Conservation (phyloP, 2,888 invertebrate genomes). For the Dicycla oo region DNA sequence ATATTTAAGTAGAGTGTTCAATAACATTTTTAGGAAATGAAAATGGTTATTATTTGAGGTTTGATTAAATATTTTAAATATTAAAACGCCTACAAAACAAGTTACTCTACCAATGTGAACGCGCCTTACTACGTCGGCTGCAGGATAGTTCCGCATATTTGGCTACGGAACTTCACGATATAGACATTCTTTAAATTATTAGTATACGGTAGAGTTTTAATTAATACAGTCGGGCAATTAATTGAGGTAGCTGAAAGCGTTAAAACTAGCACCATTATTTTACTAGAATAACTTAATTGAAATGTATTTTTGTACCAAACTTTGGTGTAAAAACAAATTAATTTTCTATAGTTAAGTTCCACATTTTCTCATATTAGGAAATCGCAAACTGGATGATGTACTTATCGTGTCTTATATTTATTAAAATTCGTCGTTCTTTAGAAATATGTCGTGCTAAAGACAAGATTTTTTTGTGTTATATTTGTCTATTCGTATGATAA, state of each 20-base stretch:
- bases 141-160: slow-evolving; percentile 53
- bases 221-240: slow-evolving; percentile 34
- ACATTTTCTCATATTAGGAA: neutral
- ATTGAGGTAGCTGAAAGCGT: slow-evolving; percentile 17
- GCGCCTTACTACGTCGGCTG: neutral
- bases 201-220: slow-evolving; percentile 37
- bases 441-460: too few relatives aligned
- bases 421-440: neutral
- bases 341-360: too few relatives aligned
- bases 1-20: too few relatives aligned
- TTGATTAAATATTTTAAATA: too few relatives aligned
- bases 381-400: neutral
- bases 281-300: neutral
- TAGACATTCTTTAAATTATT: slow-evolving; percentile 49
- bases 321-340: neutral
- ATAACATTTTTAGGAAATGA: too few relatives aligned
- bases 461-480: neutral
- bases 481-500: slow-evolving; percentile 1
- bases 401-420: neutral
- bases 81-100: neutral
- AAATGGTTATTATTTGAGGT: too few relatives aligned
- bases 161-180: slow-evolving; percentile 8
- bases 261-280: neutral
- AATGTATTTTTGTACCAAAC: neutral
- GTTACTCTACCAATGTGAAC: slow-evolving; percentile 7